Evolutionary conservation across 1,140 invertebrate species (phyloP).

Genomic region (Reticulitermes speratus): DNA sequence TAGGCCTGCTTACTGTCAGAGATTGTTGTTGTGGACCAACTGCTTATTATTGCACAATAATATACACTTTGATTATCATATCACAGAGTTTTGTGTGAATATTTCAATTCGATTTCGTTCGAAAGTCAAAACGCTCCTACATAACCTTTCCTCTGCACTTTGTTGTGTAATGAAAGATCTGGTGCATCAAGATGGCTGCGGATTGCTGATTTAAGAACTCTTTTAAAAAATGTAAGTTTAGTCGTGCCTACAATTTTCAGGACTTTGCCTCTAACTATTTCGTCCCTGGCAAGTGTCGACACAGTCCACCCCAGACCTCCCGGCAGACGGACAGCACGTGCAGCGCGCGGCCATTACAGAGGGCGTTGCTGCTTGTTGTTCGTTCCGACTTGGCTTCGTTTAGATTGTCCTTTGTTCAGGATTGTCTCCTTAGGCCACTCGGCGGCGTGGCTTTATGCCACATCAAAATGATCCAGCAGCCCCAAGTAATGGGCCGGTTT

Average conservation of each 20-base stretch:
- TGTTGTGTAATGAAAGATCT: neutral
- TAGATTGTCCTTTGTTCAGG: conserved; percentile 15
- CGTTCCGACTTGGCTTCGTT: neutral
- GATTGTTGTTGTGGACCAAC: no score
- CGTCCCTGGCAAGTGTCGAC: neutral
- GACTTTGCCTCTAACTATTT: neutral
- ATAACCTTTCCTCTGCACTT: neutral
- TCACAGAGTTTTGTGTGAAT: no score
- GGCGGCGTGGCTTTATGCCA: neutral
- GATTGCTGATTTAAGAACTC: neutral
- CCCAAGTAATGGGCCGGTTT: neutral
- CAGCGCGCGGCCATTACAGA: neutral
- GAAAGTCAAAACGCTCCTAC: neutral
- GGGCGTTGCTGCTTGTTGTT: neutral
- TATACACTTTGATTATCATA: no score
- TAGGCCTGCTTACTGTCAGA: no score
- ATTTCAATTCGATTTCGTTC: no score
- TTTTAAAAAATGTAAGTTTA: neutral
- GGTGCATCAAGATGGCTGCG: neutral
- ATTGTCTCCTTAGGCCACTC: neutral
- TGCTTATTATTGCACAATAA: no score
- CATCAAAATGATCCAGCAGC: neutral
- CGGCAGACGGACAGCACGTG: conserved; percentile 3
- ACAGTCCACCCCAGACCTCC: neutral
- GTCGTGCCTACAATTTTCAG: neutral